Base-by-base conservation (phyloP, 2,113 vertebrate genomes). In the Semnornis frantzii region DNA sequence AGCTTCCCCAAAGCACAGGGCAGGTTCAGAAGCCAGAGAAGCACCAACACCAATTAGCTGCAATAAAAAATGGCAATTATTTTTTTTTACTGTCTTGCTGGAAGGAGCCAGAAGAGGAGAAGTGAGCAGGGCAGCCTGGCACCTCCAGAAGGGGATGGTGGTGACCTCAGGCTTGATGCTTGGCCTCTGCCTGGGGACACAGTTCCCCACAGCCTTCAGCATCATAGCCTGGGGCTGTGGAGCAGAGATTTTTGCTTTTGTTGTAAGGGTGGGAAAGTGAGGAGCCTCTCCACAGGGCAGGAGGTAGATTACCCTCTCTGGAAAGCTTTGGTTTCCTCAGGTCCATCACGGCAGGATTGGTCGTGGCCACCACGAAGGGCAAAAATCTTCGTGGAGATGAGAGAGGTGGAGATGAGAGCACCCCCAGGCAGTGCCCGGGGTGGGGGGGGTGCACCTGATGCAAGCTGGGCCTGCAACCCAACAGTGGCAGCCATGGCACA, bases 1-100 rank as follows among this genome's bases (percentile, higher is more conserved):
- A 27, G 54, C 34, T 68, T 85, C 88, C 79, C 89, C 27, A 42
- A 31, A 59, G 2, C 42, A 37, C 4, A 2, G 30, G 82, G 84
- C 0, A 2, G 68, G 46, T 54, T 69, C 60, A 55, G 52, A n/a
- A 94, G 92, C 23, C 68, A 85, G 89, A 87, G 68, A 85, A 95
- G 78, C 64, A 89, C 81, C 57, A 66, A 37, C 0, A 3, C 52
- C 85, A 94, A 90, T 92, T 85, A 92, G 89, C 62, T 52, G 62
- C 62, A 91, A 96, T 92, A 87, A 95, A 89, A 96, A 83, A 76
- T 19, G 16, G 58, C 69, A 83, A 57, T 85, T 84, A 62, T 25
- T 28, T 63, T 85, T 85, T 92, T 93, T 91, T 71, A 81, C 90
- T 83, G 58, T 27, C 65, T 64, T 89, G 84, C 87, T 79, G 91